Evolutionary conservation across 2,888 invertebrate species (phyloP).

Genomic region (Tiphia femorata): DNA sequence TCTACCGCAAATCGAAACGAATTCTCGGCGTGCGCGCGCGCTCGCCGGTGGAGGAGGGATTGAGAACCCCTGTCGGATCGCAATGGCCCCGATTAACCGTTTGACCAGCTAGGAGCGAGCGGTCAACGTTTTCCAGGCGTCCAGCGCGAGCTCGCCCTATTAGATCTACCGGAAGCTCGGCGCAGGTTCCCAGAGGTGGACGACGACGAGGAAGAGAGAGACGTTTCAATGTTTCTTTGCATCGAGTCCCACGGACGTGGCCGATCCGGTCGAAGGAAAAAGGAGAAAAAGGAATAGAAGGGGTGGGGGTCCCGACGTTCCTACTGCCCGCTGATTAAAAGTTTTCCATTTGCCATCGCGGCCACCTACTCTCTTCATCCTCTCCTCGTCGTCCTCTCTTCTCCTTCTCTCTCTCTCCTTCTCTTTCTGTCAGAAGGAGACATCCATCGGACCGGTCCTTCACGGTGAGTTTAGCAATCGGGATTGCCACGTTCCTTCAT

Average conservation of each 20-base stretch:
- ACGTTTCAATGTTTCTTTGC: constrained; percentile 52
- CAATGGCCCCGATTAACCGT: constrained; percentile 56
- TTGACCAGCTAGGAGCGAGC: constrained; percentile 52
- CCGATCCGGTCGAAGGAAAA: constrained; percentile 12
- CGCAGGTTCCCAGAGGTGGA: constrained; percentile 43
- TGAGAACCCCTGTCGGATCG: constrained; percentile 53
- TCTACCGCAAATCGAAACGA: no score
- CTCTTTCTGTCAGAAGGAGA: neutral
- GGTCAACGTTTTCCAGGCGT: constrained; percentile 55
- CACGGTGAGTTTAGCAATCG: no score
- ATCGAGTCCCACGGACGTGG: constrained; percentile 33
- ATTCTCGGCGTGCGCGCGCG: no score
- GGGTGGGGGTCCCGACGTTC: neutral
- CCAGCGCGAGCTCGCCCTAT: constrained; percentile 45
- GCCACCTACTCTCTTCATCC: neutral
- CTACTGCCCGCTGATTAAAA: constrained; percentile 47
- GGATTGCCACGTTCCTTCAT: no score
- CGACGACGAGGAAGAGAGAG: no score
- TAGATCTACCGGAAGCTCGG: constrained; percentile 45
- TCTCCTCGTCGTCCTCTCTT: neutral
- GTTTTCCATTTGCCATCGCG: constrained; percentile 28
- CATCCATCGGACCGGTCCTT: no score
- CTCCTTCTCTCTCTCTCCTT: neutral
- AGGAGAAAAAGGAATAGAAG: neutral
- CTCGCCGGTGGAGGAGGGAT: constrained; percentile 5